Evolutionary conservation across 2,888 invertebrate genomes (phyloP), one percentile per base, ranked within the genome.

Genomic region (Ectropis crepuscularia): DNA sequence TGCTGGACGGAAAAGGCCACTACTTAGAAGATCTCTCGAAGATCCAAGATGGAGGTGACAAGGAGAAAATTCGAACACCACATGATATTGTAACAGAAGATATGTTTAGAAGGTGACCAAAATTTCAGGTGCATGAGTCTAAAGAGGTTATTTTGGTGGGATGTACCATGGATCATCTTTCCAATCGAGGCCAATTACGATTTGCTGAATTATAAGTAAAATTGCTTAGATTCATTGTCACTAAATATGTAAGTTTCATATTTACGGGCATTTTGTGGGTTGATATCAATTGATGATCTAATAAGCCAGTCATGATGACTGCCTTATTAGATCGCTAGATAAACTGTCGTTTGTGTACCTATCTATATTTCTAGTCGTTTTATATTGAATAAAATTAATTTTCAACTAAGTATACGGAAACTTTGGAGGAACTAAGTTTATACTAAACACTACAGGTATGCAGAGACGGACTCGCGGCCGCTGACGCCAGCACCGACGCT

Each of bases 391-490:
- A 4, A 28, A 28, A 28, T 28, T 28, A 28, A 28, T 28, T 2
- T 2, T 28, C 16, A 28, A 28, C 16, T 4, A 28, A 28, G 16
- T 28, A 28, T 28, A 28, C 4, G 16, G 16, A 28, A 28, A 28
- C 16, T 1, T 28, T 28, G 1, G 41, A 41, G 5, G 41, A 9
- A 41, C 10, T 41, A 41, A 41, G 8, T 41, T 7, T 41, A 7
- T 41, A 10, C 41, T 41, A 41, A 38, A 16, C 7, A 61, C 41
- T 5, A 39, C 67, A 95, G 96, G 68, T 97, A 97, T 77, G 96
- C 97, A 0, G 97, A 97, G 74, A 97, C 97, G 0, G 97, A 97
- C 81, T 97, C 97, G 0, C 92, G 97, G 36, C 97, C 97, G 0
- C 85, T 96, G 69, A 97, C 97, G 0, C 97, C 97, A 0, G 95